A percentile compares a stretch with the other conserved stretches of the same genome.
phyloP scores from a whole-genome alignment of 2,888 invertebrate species.

The Cheilosia grossa region DNA sequence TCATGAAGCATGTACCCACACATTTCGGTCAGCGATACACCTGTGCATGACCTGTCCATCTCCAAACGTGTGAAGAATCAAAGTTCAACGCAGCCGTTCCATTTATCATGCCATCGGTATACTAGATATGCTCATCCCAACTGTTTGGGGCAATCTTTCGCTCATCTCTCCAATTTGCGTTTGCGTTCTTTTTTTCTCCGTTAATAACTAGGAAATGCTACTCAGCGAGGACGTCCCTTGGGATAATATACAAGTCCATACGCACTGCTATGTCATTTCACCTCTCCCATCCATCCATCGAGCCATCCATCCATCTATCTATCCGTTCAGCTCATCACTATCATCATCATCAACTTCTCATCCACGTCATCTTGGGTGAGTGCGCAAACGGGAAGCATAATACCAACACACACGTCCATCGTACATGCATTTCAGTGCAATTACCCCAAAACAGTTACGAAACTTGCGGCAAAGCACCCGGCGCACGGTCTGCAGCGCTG shows the following conservation, averaged over 20 bases:
- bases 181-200: constrained; percentile 22
- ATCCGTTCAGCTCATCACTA: constrained; percentile 69
- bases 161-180: constrained; percentile 1
- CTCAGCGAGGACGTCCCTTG: constrained; percentile 63
- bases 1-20: background rate
- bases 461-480: constrained; percentile 72
- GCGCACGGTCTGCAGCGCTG: constrained; percentile 48
- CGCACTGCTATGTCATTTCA: constrained; percentile 76
- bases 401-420: constrained; percentile 33
- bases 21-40: constrained; percentile 37
- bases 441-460: constrained; percentile 74
- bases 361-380: constrained; percentile 60
- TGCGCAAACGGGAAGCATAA: constrained; percentile 14
- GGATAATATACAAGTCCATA: constrained; percentile 49
- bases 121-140: constrained; percentile 21
- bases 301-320: constrained; percentile 57
- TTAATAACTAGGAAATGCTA: constrained; percentile 72
- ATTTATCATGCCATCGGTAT: constrained; percentile 55
- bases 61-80: constrained; percentile 59
- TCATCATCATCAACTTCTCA: constrained; percentile 69
- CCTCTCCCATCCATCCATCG: constrained; percentile 56
- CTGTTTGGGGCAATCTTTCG: constrained; percentile 30
- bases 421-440: constrained; percentile 70
- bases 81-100: constrained; percentile 57
- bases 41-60: constrained; percentile 34